These are phyloP conservation scores for Hipparchia semele DNA, from an alignment of 2,888 invertebrate genomes.

Conservation along the genomic window DNA sequence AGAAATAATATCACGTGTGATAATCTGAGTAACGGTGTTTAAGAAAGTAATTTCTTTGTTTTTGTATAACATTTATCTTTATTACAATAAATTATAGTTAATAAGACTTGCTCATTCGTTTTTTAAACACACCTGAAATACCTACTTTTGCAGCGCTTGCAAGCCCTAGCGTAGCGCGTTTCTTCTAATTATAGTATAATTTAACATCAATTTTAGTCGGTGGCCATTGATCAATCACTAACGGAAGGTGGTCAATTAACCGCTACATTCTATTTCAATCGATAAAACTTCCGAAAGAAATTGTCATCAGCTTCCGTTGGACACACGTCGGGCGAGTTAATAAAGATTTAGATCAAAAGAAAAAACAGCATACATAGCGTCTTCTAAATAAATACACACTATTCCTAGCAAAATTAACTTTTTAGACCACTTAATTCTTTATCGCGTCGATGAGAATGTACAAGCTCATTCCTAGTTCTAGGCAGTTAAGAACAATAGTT, in stretches of 20 bases:
- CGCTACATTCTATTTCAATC: constrained; percentile 19
- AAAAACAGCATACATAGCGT: background rate
- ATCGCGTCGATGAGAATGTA: background rate
- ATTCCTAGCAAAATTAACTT: background rate
- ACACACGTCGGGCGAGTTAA: background rate
- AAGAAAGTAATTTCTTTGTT: constrained; percentile 13
- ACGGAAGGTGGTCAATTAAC: constrained; percentile 19
- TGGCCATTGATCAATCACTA: constrained; percentile 12
- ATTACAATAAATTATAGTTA: background rate
- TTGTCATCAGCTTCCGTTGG: constrained; percentile 29
- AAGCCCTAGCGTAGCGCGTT: background rate
- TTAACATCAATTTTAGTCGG: background rate
- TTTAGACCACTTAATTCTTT: background rate
- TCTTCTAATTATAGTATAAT: background rate
- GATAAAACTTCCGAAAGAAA: constrained; percentile 31
- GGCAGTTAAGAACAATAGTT: background rate
- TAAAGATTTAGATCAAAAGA: background rate
- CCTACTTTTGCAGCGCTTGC: background rate
- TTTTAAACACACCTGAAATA: background rate
- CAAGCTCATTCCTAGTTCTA: background rate
- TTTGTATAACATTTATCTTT: background rate
- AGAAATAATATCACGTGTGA: constrained; percentile 22
- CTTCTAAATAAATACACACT: background rate
- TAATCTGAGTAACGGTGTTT: constrained; percentile 14
- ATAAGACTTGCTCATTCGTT: background rate